Evolutionary conservation across 1,140 invertebrate species (phyloP).

Genomic region (Spodoptera litura): DNA sequence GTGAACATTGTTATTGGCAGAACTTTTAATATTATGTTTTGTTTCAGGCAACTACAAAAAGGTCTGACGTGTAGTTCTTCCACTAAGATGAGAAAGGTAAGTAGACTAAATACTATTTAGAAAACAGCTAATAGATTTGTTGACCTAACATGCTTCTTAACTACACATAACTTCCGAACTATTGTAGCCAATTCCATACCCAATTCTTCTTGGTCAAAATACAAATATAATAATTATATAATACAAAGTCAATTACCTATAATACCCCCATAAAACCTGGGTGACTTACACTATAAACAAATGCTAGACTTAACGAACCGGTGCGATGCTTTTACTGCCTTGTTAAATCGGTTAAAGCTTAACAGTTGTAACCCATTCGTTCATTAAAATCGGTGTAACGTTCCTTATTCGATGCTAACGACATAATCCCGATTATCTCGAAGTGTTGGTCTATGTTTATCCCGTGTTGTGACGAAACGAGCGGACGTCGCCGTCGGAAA

Average conservation of each 20-base stretch:
- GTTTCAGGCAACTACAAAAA: background rate
- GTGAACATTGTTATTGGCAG: background rate
- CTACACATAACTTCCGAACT: too few relatives aligned
- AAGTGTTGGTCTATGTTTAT: slow-evolving; percentile 33
- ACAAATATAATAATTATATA: too few relatives aligned
- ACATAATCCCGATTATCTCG: background rate
- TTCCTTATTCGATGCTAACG: background rate
- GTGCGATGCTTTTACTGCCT: too few relatives aligned
- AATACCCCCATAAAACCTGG: too few relatives aligned
- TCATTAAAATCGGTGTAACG: background rate
- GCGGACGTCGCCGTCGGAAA: slow-evolving; percentile 42
- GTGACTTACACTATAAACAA: too few relatives aligned
- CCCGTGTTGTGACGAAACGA: slow-evolving; percentile 26
- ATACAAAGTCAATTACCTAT: too few relatives aligned
- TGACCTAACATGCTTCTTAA: background rate
- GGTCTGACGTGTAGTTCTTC: background rate
- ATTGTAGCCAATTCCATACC: too few relatives aligned
- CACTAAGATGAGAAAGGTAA: background rate
- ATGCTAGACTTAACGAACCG: too few relatives aligned
- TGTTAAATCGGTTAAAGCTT: too few relatives aligned
- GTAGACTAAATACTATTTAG: background rate
- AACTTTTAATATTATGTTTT: background rate
- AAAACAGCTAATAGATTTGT: background rate
- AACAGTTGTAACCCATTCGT: background rate
- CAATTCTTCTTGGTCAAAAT: too few relatives aligned